Base-by-base conservation (phyloP, 2,113 vertebrate genomes). In the Serilophus lunatus region DNA sequence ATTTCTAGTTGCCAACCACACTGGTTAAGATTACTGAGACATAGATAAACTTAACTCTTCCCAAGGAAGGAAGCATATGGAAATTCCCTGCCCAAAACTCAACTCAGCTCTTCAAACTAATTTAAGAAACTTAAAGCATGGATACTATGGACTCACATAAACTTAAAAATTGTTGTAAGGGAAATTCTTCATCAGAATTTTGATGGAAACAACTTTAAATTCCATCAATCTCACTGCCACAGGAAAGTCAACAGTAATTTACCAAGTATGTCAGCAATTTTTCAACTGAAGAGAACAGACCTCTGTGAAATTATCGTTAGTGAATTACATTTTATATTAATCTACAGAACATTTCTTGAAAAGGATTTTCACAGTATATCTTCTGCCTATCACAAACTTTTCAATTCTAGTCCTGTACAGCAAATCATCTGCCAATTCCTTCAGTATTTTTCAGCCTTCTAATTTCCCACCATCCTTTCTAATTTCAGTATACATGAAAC, bases 41-140 rank as follows among this genome's bases (percentile, higher is more conserved):
- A 76, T 13, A 57, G n/a, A 26, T 38, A 79, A 85, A 66, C 5
- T 28, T 65, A 72, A 60, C 4, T 14, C 1, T 60, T 83, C 24
- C 28, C 5, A 33, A 31, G 10, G 6, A 86, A 59, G n/a, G 29
- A 91, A 10, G 1, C 14, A 65, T 31, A 19, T 0, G 0, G 33
- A 65, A 53, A 47, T 4, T 26, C 65, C 11, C 23, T 45, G 5
- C 7, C 11, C 4, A 5, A 10, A 72, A 80, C 5, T 1, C 2
- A 31, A 4, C 5, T 49, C 31, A 68, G 5, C 6, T 80, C 19
- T n/a, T 7, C 18, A 80, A 42, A 40, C 3, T 28, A 18, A 29
- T 56, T 68, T 56, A 3, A 56, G 26, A 90, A 88, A 57, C 10
- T 7, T 64, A 29, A 51, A 40, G 2, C 79, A 79, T 60, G 17